Base-by-base conservation (phyloP, 2,797 vertebrate species). In the Adelosebastes latens region DNA sequence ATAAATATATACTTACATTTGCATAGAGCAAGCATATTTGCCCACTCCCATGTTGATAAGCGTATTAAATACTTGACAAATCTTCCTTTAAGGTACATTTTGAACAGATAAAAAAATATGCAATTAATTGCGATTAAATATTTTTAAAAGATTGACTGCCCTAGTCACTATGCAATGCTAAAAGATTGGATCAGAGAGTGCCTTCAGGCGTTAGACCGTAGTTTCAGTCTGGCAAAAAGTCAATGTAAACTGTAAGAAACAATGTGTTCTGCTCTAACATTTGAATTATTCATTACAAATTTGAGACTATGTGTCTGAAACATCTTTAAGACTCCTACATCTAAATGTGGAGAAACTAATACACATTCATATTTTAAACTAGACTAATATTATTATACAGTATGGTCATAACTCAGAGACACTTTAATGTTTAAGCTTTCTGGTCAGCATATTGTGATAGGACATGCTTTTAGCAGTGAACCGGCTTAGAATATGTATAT, bases 111-210 rank as follows among this genome's bases (percentile, higher is more conserved):
- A 16, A 0, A 16, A 42, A 56, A n/a, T 24, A 1, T 66, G 24
- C 25, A 16, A 42, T 42, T 42, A 55, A 56, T 42, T 2, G 0
- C 0, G 6, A 42, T 16, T 1, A 7, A 0, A 42, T 42, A 16
- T 16, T 0, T 42, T 42, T 14, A 42, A 42, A 16, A 16, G 39
- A 42, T 39, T 5, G 2, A 39, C 36, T 13, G 12, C 12, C 36
- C 12, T 39, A 39, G 11, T 39, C 5, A 39, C 36, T 13, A 39
- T 39, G 36, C 36, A 5, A 39, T 22, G 52, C 52, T 53, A 9
- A 11, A 22, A 53, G n/a, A 9, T 12, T 39, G 36, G 12, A 36
- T 36, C 36, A 8, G 46, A 49, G 16, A 49, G 42, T 46, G 14
- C 42, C 42, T 18, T 4, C 27, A 27, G 27, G 4, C 27, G 27